These are phyloP conservation scores for Zygaena filipendulae DNA, from an alignment of 2,888 invertebrate genomes.

Conservation along the genomic window DNA sequence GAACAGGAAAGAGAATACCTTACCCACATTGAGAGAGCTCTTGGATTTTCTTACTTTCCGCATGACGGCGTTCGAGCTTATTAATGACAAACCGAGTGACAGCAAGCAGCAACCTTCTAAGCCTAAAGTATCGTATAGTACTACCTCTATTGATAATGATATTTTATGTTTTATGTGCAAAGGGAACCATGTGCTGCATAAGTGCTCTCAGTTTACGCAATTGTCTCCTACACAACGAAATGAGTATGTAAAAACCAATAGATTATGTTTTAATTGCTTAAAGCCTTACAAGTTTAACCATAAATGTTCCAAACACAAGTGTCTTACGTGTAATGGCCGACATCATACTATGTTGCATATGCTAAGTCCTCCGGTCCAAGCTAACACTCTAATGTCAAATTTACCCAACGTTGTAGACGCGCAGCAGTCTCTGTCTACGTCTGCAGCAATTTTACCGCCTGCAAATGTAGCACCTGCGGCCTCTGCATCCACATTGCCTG, in stretches of 20 bases:
- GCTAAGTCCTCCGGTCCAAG: background rate
- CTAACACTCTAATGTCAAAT: too few relatives aligned
- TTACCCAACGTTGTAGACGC: too few relatives aligned
- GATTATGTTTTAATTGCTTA: conserved; percentile 1
- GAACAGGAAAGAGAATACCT: conserved; percentile 2
- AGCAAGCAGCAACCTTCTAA: too few relatives aligned
- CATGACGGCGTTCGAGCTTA: background rate
- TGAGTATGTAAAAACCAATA: conserved; percentile 2
- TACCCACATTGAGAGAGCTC: background rate
- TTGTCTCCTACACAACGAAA: background rate
- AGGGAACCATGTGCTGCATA: conserved; percentile 1
- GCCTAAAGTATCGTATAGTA: background rate
- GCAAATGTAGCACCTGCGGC: too few relatives aligned
- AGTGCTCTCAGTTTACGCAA: background rate
- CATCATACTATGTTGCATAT: background rate
- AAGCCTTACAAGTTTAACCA: conserved; percentile 1
- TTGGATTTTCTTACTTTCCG: background rate
- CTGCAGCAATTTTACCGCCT: too few relatives aligned
- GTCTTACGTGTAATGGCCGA: background rate
- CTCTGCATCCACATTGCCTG: too few relatives aligned
- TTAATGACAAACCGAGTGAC: background rate
- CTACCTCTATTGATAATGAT: background rate
- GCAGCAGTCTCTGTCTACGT: too few relatives aligned
- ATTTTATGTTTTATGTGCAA: too few relatives aligned
- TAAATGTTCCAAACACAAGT: background rate